Base-by-base conservation (phyloP, 2,888 invertebrate species). In the Drosophila kambysellisi region DNA sequence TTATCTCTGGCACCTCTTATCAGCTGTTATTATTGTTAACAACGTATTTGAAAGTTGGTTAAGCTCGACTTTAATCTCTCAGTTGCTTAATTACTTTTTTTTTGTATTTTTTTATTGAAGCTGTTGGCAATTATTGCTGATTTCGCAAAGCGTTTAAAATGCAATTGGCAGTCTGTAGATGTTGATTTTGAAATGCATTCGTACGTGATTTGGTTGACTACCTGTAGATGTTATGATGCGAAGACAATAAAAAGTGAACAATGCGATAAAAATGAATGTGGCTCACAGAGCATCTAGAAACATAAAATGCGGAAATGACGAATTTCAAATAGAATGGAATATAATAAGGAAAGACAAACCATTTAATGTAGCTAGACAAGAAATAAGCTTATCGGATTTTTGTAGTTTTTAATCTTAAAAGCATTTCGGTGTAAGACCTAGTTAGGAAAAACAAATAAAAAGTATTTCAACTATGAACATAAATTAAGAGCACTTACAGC, bases 61-160 rank as follows among this genome's bases (percentile, higher is more conserved):
- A 15, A 4, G 1, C 46, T 8, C 8, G 8, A 46, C 46, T 37
- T 17, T 7, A 37, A 37, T n/a, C 9, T 37, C 37, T 37, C 15
- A 17, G 37, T 17, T 25, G 8, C 25, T 11, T 20, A 43, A 25
- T 25, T 15, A 15, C 4, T 8, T 8, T 39, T 39, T 8, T 8
- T 3, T 39, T 15, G 2, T 25, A 25, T 39, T 39, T 25, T 20
- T 46, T 46, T 46, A 25, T 46, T 25, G 46, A 61, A 72, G 43
- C 54, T 43, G 7, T 50, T 59, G 33, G 62, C 56, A 69, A 69
- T 69, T 74, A 66, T 74, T 62, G 46, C 33, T 9, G 32, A 51
- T 60, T 54, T 51, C 48, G 63, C 33, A 48, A 59, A 57, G 65
- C 71, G 60, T 60, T 79, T 54, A 62, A 70, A 70, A 59, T 53